Percentiles rank a stretch among this genome's conserved stretches.
Conservation (phyloP, 2,113 vertebrate genomes). For the Rhineura floridana region DNA sequence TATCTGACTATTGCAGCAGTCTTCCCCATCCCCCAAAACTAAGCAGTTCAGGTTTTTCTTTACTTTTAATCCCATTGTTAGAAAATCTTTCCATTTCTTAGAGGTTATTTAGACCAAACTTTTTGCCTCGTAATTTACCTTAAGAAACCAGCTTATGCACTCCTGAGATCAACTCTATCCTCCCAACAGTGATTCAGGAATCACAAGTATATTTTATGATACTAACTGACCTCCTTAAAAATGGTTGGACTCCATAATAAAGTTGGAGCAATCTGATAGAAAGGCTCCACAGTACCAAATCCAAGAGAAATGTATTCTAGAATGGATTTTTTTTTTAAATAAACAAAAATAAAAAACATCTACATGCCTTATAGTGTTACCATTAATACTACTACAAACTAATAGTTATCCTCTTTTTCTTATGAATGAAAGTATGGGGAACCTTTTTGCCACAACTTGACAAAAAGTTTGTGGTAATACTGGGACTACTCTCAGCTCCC, state of each 20-base stretch:
- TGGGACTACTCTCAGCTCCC: no score
- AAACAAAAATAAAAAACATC: no score
- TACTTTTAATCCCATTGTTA: not conserved
- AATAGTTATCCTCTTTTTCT: not conserved
- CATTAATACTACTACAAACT: not conserved
- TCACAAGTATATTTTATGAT: not conserved
- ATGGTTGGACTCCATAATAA: not conserved
- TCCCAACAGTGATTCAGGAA: not conserved
- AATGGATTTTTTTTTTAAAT: not conserved
- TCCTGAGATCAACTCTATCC: not conserved
- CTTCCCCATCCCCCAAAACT: not conserved
- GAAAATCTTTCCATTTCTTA: not conserved
- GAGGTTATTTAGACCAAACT: not conserved
- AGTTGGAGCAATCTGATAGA: not conserved
- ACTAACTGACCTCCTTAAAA: not conserved
- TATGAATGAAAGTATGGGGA: not conserved
- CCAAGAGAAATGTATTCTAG: not conserved
- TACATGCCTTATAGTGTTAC: no score
- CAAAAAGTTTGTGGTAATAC: not conserved
- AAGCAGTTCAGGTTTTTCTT: no score
- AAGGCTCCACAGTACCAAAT: not conserved
- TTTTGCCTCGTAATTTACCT: not conserved
- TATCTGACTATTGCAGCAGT: no score
- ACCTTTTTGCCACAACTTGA: not conserved
- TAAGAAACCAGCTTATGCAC: not conserved